Evolutionary conservation across 1,140 invertebrate species (phyloP).

Genomic region (Heliconius melpomene): DNA sequence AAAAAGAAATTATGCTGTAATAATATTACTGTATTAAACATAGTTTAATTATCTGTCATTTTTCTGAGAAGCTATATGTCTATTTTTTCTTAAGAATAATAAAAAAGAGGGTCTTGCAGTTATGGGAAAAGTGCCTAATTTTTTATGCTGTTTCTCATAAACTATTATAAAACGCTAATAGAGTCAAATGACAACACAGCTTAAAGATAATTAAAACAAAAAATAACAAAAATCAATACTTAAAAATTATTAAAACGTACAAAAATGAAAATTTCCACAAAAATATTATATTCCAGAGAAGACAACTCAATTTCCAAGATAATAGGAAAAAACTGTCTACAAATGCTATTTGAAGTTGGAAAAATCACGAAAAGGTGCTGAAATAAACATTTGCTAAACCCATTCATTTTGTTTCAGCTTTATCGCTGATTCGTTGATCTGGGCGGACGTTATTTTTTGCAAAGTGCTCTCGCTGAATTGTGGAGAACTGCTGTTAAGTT

Average conservation of each 20-base stretch:
- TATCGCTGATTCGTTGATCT: conserved; percentile 20
- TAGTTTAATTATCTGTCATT: too few relatives aligned
- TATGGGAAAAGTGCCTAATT: too few relatives aligned
- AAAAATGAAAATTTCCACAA: not conserved
- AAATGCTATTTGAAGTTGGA: not conserved
- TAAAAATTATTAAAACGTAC: not conserved
- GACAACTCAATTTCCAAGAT: conserved; percentile 1
- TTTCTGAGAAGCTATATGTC: too few relatives aligned
- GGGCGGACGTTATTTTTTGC: conserved; percentile 13
- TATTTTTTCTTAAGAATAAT: too few relatives aligned
- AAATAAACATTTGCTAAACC: conserved; percentile 21
- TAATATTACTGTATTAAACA: too few relatives aligned
- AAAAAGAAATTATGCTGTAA: too few relatives aligned
- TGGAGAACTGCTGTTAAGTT: not conserved
- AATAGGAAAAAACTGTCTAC: conserved; percentile 4
- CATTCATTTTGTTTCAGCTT: conserved; percentile 22
- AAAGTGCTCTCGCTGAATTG: conserved; percentile 2
- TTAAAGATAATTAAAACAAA: too few relatives aligned
- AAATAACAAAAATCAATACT: too few relatives aligned
- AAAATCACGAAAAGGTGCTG: conserved; percentile 16
- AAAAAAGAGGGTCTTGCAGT: too few relatives aligned
- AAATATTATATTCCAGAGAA: conserved; percentile 2
- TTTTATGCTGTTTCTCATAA: too few relatives aligned
- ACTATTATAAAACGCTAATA: too few relatives aligned
- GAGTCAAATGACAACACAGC: too few relatives aligned